A percentile compares a stretch with the other conserved stretches of the same genome.
Conservation (phyloP, 2,888 invertebrate genomes). For the Drosophila antonietae region DNA sequence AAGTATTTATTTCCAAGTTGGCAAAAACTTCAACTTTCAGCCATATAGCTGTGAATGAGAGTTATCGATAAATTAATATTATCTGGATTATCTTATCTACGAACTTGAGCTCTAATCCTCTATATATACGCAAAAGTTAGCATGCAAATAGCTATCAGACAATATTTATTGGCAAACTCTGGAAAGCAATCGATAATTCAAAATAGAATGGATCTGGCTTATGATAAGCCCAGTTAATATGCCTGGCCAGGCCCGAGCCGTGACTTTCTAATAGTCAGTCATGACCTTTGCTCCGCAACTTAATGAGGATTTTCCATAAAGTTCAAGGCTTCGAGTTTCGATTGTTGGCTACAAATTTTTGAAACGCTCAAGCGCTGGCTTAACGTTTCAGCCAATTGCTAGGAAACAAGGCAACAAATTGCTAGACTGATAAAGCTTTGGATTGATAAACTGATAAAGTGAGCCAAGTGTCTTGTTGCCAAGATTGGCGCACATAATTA, state of each 20-base stretch:
- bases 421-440: conserved; percentile 22
- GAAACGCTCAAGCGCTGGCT: conserved; percentile 6
- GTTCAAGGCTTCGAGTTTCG: conserved; percentile 5
- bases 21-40: not conserved
- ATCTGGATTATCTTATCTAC: not conserved
- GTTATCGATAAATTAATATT: not conserved
- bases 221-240: not conserved
- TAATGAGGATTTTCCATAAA: conserved; percentile 2
- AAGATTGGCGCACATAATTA: conserved; percentile 61
- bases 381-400: conserved; percentile 15
- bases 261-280: not conserved
- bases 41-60: not conserved
- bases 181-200: not conserved
- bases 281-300: not conserved
- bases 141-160: not conserved
- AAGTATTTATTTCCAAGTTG: no score
- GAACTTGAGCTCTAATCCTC: not conserved
- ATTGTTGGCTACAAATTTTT: conserved; percentile 8
- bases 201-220: not conserved
- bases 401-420: conserved; percentile 6
- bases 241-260: no score
- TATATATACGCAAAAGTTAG: not conserved
- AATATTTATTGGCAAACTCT: not conserved
- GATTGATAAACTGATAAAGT: conserved; percentile 28
- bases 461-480: conserved; percentile 29